Conservation (phyloP, 2,113 vertebrate genomes). For the Kryptolebias marmoratus region DNA sequence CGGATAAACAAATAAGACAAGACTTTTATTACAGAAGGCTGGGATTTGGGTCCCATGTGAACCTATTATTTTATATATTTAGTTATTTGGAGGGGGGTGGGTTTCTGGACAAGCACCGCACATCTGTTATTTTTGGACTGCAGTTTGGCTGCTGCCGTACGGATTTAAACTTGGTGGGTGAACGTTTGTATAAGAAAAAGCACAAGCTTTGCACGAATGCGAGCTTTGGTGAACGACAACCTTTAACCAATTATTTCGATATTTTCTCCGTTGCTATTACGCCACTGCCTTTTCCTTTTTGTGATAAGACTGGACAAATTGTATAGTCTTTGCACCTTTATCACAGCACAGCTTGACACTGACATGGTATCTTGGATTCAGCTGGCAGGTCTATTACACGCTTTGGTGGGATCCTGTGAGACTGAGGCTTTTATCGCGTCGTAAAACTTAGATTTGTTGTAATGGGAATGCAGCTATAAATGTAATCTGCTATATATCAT, state of each 20-base stretch:
- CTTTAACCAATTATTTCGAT: no score
- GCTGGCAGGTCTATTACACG: neutral
- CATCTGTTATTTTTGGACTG: neutral
- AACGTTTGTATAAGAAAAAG: no score
- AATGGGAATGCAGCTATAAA: constrained; percentile 23
- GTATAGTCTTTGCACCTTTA: neutral
- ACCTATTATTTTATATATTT: no score
- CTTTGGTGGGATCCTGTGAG: neutral
- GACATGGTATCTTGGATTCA: neutral
- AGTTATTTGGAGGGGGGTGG: no score
- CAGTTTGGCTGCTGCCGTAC: neutral
- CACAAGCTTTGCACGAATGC: no score
- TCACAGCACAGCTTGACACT: neutral
- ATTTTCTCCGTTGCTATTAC: neutral
- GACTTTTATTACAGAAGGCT: neutral
- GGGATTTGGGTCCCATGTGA: no score
- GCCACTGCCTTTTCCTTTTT: neutral
- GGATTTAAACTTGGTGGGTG: neutral
- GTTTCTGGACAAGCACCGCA: no score
- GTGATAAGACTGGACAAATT: neutral
- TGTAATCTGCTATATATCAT: constrained; percentile 9
- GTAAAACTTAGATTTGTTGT: constrained; percentile 29
- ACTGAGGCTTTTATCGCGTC: constrained; percentile 4
- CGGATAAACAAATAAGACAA: neutral
- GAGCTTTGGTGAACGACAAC: no score